Percentiles rank a stretch among this genome's conserved stretches.
Conservation (phyloP, 2,113 vertebrate species). For the Pionites leucogaster region DNA sequence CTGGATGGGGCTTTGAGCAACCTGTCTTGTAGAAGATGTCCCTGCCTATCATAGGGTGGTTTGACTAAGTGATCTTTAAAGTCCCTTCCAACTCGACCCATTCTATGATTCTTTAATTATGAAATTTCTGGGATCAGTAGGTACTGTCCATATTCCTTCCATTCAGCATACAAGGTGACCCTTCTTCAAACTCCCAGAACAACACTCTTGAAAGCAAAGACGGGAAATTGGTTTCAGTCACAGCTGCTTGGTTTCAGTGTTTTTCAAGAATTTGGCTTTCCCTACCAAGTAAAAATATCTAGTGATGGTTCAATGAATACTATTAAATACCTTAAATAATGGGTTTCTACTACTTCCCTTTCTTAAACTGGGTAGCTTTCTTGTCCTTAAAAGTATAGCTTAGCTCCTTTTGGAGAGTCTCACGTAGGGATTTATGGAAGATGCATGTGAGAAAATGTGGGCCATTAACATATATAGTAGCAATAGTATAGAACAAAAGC, state of each 20-base stretch:
- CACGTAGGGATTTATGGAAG: background rate
- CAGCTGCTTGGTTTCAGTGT: background rate
- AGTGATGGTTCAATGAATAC: rapidly evolving
- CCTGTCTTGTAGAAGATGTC: background rate
- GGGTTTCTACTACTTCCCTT: background rate
- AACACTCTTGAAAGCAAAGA: background rate
- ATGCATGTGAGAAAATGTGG: background rate
- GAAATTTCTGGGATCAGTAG: background rate
- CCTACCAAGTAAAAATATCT: background rate
- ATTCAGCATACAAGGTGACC: background rate
- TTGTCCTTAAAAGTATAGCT: background rate
- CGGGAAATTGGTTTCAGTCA: background rate
- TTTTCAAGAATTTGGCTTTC: background rate
- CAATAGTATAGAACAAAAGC: background rate
- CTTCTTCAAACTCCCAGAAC: background rate
- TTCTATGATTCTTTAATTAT: background rate
- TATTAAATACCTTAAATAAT: background rate
- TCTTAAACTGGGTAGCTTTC: background rate
- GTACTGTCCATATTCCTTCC: background rate
- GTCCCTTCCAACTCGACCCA: background rate
- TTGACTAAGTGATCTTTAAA: background rate
- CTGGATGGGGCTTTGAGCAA: background rate
- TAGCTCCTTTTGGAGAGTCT: background rate
- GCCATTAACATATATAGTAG: background rate
- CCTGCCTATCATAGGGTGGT: rapidly evolving